Evolutionary conservation across 1,140 invertebrate genomes (phyloP).

Genomic region (Hylaeus volcanicus): DNA sequence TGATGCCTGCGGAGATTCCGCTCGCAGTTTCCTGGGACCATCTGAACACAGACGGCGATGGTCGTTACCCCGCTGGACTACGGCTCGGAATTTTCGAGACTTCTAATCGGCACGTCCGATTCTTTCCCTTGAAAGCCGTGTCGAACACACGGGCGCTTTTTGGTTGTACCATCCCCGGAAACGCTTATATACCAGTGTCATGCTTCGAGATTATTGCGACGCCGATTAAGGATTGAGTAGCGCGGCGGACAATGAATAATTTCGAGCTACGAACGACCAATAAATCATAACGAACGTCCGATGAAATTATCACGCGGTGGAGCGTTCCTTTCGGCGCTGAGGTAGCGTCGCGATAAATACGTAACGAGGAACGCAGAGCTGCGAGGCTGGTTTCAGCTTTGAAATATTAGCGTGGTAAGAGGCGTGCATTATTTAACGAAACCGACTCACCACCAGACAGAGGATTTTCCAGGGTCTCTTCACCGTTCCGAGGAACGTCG

Average conservation of each 20-base stretch:
- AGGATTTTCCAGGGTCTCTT: neutral
- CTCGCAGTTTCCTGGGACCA: neutral
- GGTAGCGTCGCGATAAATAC: constrained; percentile 1
- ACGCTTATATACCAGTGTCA: no score
- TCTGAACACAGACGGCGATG: no score
- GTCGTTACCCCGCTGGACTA: no score
- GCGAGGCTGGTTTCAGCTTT: constrained; percentile 49
- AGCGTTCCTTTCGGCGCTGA: neutral
- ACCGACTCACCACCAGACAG: constrained; percentile 41
- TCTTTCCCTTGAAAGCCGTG: no score
- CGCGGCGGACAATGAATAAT: neutral
- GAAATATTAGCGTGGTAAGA: constrained; percentile 72
- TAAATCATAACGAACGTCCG: neutral
- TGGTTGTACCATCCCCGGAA: no score
- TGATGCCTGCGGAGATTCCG: neutral
- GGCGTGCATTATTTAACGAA: constrained; percentile 72
- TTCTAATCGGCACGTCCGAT: no score
- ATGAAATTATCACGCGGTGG: neutral
- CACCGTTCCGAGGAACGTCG: neutral
- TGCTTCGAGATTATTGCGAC: no score
- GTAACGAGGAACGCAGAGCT: constrained; percentile 33
- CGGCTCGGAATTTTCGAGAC: no score
- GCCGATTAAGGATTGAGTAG: no score
- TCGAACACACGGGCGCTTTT: no score
- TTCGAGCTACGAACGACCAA: no score